Conservation (phyloP, 2,113 vertebrate species). For the Chionis minor region DNA sequence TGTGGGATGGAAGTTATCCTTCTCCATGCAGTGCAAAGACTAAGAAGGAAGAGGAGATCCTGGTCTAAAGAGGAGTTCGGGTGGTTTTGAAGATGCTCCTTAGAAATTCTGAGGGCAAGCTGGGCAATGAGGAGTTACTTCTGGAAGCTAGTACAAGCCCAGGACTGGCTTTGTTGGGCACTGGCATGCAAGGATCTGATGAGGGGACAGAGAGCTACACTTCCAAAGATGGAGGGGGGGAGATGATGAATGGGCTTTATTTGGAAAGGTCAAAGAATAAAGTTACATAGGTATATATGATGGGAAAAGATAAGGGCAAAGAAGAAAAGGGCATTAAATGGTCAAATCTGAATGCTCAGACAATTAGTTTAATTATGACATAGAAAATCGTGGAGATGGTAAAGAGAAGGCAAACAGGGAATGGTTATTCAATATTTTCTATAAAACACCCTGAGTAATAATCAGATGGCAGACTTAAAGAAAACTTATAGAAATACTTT, state of each 20-base stretch:
- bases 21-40: neutral
- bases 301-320: neutral
- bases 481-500: neutral
- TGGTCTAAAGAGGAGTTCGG: neutral
- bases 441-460: neutral
- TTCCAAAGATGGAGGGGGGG: neutral
- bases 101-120: neutral
- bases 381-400: neutral
- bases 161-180: neutral
- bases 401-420: neutral
- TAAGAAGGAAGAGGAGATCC: neutral
- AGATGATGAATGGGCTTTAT: neutral
- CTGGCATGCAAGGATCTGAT: neutral
- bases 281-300: neutral
- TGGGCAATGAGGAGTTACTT: neutral
- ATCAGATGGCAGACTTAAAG: neutral
- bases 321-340: neutral
- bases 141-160: neutral
- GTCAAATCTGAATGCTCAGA: neutral
- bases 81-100: neutral
- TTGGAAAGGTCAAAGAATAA: neutral
- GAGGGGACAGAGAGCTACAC: neutral
- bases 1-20: neutral
- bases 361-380: neutral
- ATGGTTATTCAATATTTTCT: neutral